Percentiles rank a stretch among this genome's conserved stretches.
Evolutionary conservation across 2,113 vertebrate species (phyloP).

Genomic region (Chlamydotis undulata): DNA sequence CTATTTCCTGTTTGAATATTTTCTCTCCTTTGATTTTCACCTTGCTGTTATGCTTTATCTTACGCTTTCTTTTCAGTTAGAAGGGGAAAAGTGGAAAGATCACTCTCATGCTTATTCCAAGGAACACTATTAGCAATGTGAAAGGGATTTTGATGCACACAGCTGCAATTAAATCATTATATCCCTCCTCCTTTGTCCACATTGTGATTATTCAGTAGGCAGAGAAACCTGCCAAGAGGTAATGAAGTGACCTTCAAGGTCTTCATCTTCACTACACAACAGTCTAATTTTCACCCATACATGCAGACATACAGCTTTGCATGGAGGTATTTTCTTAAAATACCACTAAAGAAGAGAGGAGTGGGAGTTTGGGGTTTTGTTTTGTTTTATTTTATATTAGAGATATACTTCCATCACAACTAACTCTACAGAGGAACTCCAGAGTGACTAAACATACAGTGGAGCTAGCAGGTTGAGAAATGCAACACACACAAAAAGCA

Average conservation of each 20-base stretch:
- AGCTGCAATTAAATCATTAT: background rate
- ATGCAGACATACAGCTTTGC: background rate
- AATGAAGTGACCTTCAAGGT: background rate
- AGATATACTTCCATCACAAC: background rate
- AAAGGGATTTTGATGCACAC: background rate
- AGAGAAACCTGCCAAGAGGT: background rate
- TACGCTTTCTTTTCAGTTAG: background rate
- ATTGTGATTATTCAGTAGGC: background rate
- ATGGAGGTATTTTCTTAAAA: background rate
- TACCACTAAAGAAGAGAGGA: background rate
- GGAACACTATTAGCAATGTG: background rate
- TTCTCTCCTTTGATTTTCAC: background rate
- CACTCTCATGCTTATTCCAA: background rate
- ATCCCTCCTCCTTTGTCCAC: background rate
- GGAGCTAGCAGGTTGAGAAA: background rate
- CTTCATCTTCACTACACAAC: background rate
- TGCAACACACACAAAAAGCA: rapidly evolving
- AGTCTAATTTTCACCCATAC: background rate
- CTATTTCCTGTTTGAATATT: background rate
- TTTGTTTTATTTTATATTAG: background rate
- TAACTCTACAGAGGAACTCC: background rate
- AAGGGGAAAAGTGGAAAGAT: background rate
- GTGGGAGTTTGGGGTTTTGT: rapidly evolving
- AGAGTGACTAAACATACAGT: background rate
- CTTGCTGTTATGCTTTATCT: background rate